Percentiles rank a stretch among this genome's conserved stretches.
These are phyloP conservation scores for Spea bombifrons DNA, from an alignment of 2,113 vertebrate species.

Conservation along the genomic window DNA sequence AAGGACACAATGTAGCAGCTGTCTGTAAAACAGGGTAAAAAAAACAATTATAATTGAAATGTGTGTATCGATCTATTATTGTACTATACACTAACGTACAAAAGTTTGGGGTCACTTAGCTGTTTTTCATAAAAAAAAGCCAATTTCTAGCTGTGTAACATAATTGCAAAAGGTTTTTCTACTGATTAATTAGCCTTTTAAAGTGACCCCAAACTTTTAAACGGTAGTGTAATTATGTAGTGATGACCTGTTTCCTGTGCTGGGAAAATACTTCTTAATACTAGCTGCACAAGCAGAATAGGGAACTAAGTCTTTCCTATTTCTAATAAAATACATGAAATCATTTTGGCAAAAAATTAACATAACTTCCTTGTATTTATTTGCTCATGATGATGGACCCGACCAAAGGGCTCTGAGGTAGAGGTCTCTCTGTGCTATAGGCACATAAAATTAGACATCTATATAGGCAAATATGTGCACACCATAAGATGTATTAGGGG, in stretches of 20 bases:
- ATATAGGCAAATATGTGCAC: too few relatives aligned
- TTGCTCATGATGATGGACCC: not conserved
- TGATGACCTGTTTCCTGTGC: not conserved
- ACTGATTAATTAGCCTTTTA: too few relatives aligned
- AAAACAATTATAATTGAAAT: not conserved
- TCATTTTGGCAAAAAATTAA: not conserved
- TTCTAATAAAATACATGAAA: not conserved
- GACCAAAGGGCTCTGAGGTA: not conserved
- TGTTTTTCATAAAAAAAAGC: too few relatives aligned
- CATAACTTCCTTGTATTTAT: not conserved
- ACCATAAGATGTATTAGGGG: too few relatives aligned
- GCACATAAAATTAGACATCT: too few relatives aligned
- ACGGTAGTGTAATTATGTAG: not conserved
- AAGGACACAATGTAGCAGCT: slow-evolving; percentile 96
- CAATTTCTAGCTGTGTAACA: too few relatives aligned
- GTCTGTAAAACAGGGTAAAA: slow-evolving; percentile 65
- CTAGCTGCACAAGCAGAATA: not conserved
- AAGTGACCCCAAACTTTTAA: too few relatives aligned
- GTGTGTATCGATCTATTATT: too few relatives aligned
- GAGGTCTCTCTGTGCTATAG: too few relatives aligned
- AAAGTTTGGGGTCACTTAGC: too few relatives aligned
- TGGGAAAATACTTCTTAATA: not conserved
- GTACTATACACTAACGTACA: too few relatives aligned
- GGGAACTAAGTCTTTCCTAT: not conserved
- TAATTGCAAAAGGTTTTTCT: too few relatives aligned